These are phyloP conservation scores for Odontocolon sp. DNA, from an alignment of 2,888 invertebrate genomes.

Conservation along the genomic window DNA sequence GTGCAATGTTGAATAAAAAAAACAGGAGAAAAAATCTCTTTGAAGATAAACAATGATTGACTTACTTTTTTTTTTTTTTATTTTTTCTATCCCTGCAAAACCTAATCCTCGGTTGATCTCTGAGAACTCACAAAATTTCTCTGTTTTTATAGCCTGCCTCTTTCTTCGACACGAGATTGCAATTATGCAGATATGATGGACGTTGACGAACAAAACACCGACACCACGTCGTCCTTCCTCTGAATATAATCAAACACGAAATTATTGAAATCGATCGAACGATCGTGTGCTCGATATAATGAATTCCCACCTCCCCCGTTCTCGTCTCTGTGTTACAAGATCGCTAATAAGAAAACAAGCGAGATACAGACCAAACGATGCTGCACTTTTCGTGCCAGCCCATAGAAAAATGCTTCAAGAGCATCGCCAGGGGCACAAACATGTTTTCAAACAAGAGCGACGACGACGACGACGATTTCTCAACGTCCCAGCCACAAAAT, in stretches of 20 bases:
- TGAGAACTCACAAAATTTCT: conserved; percentile 8
- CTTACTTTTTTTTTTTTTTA: background rate
- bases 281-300: conserved; percentile 20
- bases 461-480: conserved; percentile 5
- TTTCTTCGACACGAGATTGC: conserved; percentile 49
- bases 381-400: conserved; percentile 21
- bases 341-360: conserved; percentile 47
- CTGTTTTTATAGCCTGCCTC: conserved; percentile 16
- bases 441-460: background rate
- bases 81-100: background rate
- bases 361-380: background rate
- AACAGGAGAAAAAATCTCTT: conserved; percentile 2
- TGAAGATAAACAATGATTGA: conserved; percentile 1
- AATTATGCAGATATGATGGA: conserved; percentile 61
- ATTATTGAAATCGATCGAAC: conserved; percentile 70
- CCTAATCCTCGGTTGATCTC: background rate
- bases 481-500: background rate
- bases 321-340: conserved; percentile 10
- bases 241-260: conserved; percentile 63
- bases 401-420: conserved; percentile 20
- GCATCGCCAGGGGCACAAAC: conserved; percentile 31
- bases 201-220: conserved; percentile 55
- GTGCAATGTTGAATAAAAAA: conserved; percentile 75
- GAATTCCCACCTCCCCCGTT: conserved; percentile 18
- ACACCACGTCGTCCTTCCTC: conserved; percentile 45